Evolutionary conservation across 2,888 invertebrate species (phyloP).

Genomic region (Scelioninae gen. 1): DNA sequence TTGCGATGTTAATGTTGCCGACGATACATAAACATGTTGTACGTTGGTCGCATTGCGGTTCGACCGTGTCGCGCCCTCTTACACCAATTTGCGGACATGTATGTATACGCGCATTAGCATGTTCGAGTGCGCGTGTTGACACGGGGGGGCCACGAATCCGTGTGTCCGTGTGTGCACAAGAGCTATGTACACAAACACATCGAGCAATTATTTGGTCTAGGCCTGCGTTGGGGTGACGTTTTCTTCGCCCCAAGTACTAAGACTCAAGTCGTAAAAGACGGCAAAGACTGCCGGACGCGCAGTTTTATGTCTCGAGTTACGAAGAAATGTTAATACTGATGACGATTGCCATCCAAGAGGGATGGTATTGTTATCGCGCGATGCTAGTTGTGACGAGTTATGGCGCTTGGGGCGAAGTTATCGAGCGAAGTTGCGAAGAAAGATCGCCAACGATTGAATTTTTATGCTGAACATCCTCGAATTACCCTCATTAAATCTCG

Average conservation of each 20-base stretch:
- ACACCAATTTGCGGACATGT: constrained; percentile 68
- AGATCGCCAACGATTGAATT: constrained; percentile 52
- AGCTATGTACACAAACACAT: constrained; percentile 41
- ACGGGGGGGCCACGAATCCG: no score
- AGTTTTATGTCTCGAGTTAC: constrained; percentile 19
- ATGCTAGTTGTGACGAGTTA: constrained; percentile 3
- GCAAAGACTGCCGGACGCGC: neutral
- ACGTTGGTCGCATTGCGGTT: no score
- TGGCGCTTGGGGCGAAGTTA: constrained; percentile 23
- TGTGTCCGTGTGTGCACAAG: constrained; percentile 36
- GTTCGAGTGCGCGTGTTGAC: constrained; percentile 3
- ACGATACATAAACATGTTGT: no score
- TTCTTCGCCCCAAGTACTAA: no score
- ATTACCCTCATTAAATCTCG: constrained; percentile 39
- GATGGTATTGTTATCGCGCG: constrained; percentile 29
- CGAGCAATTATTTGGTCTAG: constrained; percentile 59
- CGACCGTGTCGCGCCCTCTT: no score
- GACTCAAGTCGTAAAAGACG: constrained; percentile 43
- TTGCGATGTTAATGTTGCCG: no score
- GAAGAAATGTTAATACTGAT: constrained; percentile 49
- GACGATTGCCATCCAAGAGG: constrained; percentile 27
- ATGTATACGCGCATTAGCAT: constrained; percentile 65
- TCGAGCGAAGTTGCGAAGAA: constrained; percentile 49
- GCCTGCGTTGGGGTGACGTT: constrained; percentile 43
- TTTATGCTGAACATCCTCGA: constrained; percentile 51